A percentile compares a stretch with the other conserved stretches of the same genome.
phyloP scores from a whole-genome alignment of 2,888 invertebrate species.

The Rhamphomyia laevipes region DNA sequence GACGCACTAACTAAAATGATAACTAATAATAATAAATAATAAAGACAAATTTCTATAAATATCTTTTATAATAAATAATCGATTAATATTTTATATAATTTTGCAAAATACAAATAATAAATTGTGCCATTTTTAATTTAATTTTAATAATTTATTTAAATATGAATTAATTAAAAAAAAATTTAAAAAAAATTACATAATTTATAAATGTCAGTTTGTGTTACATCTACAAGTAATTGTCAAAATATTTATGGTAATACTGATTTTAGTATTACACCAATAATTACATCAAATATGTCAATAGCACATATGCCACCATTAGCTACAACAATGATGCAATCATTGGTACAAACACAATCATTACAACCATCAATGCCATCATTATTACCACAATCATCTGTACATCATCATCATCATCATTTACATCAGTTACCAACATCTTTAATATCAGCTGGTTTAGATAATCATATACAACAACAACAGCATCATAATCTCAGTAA shows the following conservation, averaged over 20 bases:
- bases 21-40: no score
- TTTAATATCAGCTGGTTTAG: slow-evolving; percentile 10
- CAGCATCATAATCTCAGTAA: slow-evolving; percentile 13
- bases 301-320: slow-evolving; percentile 15
- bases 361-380: slow-evolving; percentile 30
- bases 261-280: no score
- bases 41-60: no score
- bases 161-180: no score
- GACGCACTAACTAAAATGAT: no score
- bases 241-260: no score
- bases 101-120: no score
- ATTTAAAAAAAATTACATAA: background rate
- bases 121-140: no score
- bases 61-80: no score
- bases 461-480: slow-evolving; percentile 10
- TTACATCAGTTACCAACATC: slow-evolving; percentile 6
- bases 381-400: slow-evolving; percentile 23
- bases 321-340: slow-evolving; percentile 32
- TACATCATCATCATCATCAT: slow-evolving; percentile 10
- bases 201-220: background rate
- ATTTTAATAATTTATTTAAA: no score
- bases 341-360: slow-evolving; percentile 20
- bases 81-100: no score
- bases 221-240: background rate
- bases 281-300: slow-evolving; percentile 9